phyloP scores from a whole-genome alignment of 1,140 invertebrate species.

The Drosophila watanabei region DNA sequence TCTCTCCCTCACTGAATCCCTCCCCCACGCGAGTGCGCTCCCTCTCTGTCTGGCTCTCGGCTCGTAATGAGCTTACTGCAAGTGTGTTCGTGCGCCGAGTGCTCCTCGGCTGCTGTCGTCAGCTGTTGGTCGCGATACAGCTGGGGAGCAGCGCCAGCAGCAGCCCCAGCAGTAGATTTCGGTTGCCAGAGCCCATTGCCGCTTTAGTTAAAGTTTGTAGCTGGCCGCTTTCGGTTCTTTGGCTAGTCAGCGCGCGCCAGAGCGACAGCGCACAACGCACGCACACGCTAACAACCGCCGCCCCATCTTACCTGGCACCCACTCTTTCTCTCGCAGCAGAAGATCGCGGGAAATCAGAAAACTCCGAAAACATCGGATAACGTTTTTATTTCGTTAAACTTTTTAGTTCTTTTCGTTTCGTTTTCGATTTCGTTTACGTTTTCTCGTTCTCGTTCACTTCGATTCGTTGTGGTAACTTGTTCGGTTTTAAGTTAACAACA shows the following conservation, averaged over 20 bases:
- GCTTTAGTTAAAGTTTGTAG: constrained; percentile 66
- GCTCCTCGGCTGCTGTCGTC: constrained; percentile 26
- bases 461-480: constrained; percentile 48
- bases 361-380: constrained; percentile 42
- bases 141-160: constrained; percentile 22
- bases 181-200: constrained; percentile 3
- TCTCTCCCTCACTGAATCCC: constrained; percentile 1
- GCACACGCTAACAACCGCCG: constrained; percentile 13
- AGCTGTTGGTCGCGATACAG: constrained; percentile 41
- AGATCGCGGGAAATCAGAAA: constrained; percentile 57
- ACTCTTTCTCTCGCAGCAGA: constrained; percentile 33
- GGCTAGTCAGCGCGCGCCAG: constrained; percentile 47
- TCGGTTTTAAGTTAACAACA: constrained; percentile 16
- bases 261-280: constrained; percentile 42
- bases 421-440: not conserved
- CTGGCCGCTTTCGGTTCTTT: constrained; percentile 71
- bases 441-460: constrained; percentile 18
- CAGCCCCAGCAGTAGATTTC: constrained; percentile 28
- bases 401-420: constrained; percentile 49
- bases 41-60: constrained; percentile 27
- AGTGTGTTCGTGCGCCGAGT: constrained; percentile 20
- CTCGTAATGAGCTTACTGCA: constrained; percentile 68
- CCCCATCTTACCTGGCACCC: constrained; percentile 23
- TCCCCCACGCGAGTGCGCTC: constrained; percentile 20
- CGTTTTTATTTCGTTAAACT: constrained; percentile 51